Evolutionary conservation across 1,140 invertebrate genomes (phyloP), one percentile per base, ranked within the genome.

Genomic region (Conopomorpha cramerella): DNA sequence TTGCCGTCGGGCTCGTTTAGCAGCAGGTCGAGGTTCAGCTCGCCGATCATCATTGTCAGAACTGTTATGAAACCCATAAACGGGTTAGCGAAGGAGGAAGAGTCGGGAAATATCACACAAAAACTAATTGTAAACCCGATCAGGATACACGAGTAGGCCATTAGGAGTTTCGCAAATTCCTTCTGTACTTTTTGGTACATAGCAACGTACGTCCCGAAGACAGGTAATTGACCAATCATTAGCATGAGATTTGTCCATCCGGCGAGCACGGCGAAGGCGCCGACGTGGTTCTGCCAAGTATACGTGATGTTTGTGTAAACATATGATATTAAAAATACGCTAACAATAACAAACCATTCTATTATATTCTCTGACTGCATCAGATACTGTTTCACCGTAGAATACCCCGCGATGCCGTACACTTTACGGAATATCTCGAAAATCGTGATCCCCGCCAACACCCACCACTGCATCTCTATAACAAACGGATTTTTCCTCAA

Each of bases 11-110:
- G 82, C 38, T 84, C 80, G 34, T 86, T 83, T 14, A 86, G 80
- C 2, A 89, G 55, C 11, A 89, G 71, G 36, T 87, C 85, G 19
- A 90, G 79, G 47, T 89, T 86, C 33, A 90, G 64, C 59, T 94
- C 92, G 0, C 92, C 91, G 1, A 91, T 92, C 91, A 93, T 93
- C 90, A 93, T 93, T 0, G 91, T 90, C 26, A 93, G 60, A 0
- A 92, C 89, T 3, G 91, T 91, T 19, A 92, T 89, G 23, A 92
- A 82, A 12, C 86, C 87, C 59, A 87, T 86, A 39, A 91, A 85
- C 1, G 88, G 86, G 70, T 88, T 88, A 15, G 86, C 83, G 58
- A 93, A 92, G 0, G 86, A 86, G 6, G 86, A 85, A 1, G 88
- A 88, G 27, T 86, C 84, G 0, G 89, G 90, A 65, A 92, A 92